Evolutionary conservation across 1,140 invertebrate species (phyloP).

Genomic region (Branchinecta lindahli): DNA sequence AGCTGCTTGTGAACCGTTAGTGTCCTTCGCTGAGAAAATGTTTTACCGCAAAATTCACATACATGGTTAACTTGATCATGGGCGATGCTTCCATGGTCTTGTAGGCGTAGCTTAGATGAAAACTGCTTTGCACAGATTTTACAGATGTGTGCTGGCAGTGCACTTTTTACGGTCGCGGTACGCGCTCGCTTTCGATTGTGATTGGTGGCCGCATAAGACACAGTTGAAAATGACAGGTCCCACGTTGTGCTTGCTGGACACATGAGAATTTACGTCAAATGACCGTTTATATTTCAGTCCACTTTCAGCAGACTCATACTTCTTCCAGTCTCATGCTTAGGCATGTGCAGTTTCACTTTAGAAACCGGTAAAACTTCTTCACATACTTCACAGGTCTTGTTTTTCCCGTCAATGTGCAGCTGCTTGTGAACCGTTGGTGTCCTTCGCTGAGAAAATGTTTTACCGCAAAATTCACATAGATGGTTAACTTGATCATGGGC

Average conservation of each 20-base stretch:
- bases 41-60: conserved; percentile 4
- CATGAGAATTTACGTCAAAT: conserved; percentile 2
- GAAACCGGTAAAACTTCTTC: not conserved
- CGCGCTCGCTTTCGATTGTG: not conserved
- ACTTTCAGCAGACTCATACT: not conserved
- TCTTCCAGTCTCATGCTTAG: conserved; percentile 1
- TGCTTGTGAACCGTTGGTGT: conserved; percentile 8
- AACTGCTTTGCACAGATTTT: not conserved
- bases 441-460: conserved; percentile 1
- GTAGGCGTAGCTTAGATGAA: not conserved
- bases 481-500: not conserved
- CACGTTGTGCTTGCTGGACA: not conserved
- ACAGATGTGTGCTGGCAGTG: not conserved
- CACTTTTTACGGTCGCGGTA: not conserved
- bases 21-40: conserved; percentile 4
- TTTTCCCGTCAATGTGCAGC: conserved; percentile 4
- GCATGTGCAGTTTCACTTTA: not conserved
- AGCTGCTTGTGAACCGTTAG: conserved; percentile 8
- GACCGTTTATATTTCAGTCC: not conserved
- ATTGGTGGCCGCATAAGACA: not conserved
- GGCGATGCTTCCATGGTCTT: conserved; percentile 3
- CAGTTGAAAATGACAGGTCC: not conserved
- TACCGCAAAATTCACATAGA: not conserved
- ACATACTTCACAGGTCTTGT: conserved; percentile 1
- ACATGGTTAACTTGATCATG: not conserved